Conservation (phyloP, 1,140 invertebrate genomes). For the Proales similis region DNA sequence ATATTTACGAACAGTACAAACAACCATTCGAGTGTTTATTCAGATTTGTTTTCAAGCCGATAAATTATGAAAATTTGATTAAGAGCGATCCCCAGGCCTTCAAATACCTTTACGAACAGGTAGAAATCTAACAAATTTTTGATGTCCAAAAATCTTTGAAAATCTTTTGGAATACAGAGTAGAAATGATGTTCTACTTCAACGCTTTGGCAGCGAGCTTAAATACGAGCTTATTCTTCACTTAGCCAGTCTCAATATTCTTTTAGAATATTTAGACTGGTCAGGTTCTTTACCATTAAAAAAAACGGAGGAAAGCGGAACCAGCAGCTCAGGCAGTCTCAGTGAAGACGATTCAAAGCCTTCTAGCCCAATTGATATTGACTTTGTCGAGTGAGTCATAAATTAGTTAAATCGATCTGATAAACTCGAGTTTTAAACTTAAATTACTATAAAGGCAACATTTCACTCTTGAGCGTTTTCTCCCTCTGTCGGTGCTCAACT, state of each 20-base stretch:
- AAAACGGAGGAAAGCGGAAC: too few species aligned
- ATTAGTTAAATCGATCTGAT: too few species aligned
- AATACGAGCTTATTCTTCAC: slow-evolving; percentile 34
- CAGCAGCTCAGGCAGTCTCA: too few species aligned
- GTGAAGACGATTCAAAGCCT: too few species aligned
- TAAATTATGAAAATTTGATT: slow-evolving; percentile 70
- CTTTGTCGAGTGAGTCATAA: too few species aligned
- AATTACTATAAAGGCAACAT: too few species aligned
- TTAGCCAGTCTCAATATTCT: slow-evolving; percentile 25
- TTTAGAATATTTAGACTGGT: too few species aligned
- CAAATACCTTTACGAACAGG: slow-evolving; percentile 77
- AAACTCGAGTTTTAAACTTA: too few species aligned
- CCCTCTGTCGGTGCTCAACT: slow-evolving; percentile 6
- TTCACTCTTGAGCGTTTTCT: slow-evolving; percentile 2
- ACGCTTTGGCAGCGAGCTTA: slow-evolving; percentile 14
- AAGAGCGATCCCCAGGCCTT: slow-evolving; percentile 72
- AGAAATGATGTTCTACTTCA: slow-evolving; percentile 22
- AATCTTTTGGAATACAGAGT: too few species aligned
- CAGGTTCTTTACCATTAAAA: too few species aligned
- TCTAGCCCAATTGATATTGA: too few species aligned
- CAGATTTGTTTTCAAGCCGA: slow-evolving; percentile 75
- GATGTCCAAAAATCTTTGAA: not conserved
- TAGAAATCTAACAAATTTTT: slow-evolving; percentile 42
- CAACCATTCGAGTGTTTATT: slow-evolving; percentile 80
- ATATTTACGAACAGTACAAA: slow-evolving; percentile 56